These are phyloP conservation scores for Cacatua alba DNA, from an alignment of 2,113 vertebrate species.

Conservation along the genomic window DNA sequence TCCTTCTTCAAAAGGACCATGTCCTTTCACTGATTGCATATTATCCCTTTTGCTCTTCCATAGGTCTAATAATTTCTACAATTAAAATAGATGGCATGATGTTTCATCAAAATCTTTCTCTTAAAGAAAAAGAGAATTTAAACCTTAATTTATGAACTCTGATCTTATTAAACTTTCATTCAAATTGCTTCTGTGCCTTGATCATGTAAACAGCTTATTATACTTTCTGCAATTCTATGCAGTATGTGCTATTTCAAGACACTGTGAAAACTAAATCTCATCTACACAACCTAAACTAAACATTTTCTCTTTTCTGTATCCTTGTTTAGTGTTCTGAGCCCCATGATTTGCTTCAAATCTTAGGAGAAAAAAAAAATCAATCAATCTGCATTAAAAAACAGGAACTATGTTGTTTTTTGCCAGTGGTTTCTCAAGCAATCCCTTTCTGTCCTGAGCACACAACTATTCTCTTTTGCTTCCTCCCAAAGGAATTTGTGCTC, in stretches of 20 bases:
- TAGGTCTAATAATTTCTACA: slow-evolving; percentile 1
- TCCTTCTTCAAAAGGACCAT: slow-evolving; percentile 1
- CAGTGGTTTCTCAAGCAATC: background rate
- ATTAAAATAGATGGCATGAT: slow-evolving; percentile 31
- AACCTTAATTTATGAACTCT: slow-evolving; percentile 54
- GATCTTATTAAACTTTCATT: slow-evolving; percentile 59
- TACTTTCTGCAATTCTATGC: background rate
- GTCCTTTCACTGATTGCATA: background rate
- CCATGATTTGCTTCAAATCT: background rate
- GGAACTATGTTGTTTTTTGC: background rate
- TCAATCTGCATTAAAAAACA: background rate
- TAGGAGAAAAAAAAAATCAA: background rate
- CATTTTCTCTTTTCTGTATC: background rate
- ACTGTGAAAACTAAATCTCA: background rate
- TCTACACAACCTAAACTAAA: background rate
- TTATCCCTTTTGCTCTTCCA: background rate
- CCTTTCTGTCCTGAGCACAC: background rate
- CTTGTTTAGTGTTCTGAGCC: background rate
- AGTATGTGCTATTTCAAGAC: background rate
- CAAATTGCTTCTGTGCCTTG: slow-evolving; percentile 28
- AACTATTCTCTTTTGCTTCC: background rate
- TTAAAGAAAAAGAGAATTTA: slow-evolving; percentile 55
- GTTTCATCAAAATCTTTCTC: slow-evolving; percentile 46
- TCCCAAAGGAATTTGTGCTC: background rate
- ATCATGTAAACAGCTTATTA: slow-evolving; percentile 27